Base-by-base conservation (phyloP, 2,888 invertebrate genomes). In the Drosophila percnosoma region DNA sequence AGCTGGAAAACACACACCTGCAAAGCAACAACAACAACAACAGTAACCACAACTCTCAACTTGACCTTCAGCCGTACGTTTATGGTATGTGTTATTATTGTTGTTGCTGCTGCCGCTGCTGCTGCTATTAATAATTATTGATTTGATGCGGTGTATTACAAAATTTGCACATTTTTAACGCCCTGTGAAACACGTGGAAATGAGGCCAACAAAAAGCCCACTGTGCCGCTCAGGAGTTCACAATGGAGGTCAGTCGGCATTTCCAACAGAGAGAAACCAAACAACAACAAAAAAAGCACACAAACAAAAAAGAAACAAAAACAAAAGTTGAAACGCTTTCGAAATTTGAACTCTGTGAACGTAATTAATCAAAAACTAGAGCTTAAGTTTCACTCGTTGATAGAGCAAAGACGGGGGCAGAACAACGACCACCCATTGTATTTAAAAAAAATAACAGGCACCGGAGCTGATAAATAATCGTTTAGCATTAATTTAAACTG, bases 381-480 rank as follows among this genome's bases (percentile, higher is more conserved):
- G 84, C 82, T 83, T 75, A 75, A 72, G 68, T 81, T 81, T 81
- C 82, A 65, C 77, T 76, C 55, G 58, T 27, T 24, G 11, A n/a
- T 18, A 31, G 51, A 29, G n/a, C 0, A 0, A 21, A 33, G 21
- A 10, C 33, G 15, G 34, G 31, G 34, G 31, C 62, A 67, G 62
- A 80, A 78, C 74, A 79, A 57, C 54, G 62, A 53, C 38, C 66
- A 54, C n/a, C 63, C 70, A 66, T 78, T 78, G 78, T 73, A 51
- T 24, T 15, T 21, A 24, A 29, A 40, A 31, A 31, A 45, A 7
- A 45, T 8, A 45, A 45, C 45, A 21, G 4, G 13, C 38, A 27
- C n/a, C n/a, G 11, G 59, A 79, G 74, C 69, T 75, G 81, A 89
- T 83, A 85, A 80, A 80, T 84, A 89, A 89, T 87, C 89, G 77